These are phyloP conservation scores for Nymphicus hollandicus DNA, from an alignment of 2,113 vertebrate species.

Conservation along the genomic window DNA sequence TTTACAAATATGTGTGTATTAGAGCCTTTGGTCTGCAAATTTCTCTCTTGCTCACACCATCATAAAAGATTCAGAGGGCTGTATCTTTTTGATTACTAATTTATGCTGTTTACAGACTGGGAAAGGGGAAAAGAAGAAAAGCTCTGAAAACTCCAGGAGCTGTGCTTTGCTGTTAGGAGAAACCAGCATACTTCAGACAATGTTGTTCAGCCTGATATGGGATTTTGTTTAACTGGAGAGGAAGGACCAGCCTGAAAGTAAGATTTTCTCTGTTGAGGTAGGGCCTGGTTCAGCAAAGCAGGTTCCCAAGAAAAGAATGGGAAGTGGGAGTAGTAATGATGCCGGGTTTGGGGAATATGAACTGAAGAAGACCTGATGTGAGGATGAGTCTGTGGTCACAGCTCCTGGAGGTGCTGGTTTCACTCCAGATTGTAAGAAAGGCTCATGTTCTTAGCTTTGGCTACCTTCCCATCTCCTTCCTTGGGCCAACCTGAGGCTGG, in stretches of 20 bases:
- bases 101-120: constrained; percentile 43
- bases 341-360: not conserved
- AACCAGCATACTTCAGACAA: not conserved
- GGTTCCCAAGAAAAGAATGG: not conserved
- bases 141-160: constrained; percentile 8
- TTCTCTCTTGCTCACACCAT: constrained; percentile 32
- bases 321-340: rapidly evolving
- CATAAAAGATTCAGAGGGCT: constrained; percentile 57
- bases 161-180: not conserved
- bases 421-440: not conserved
- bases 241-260: not conserved
- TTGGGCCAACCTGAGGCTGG: not conserved
- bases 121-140: not conserved
- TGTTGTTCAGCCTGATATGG: not conserved
- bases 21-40: constrained; percentile 2
- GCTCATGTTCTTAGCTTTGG: rapidly evolving
- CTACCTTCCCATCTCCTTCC: rapidly evolving
- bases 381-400: not conserved
- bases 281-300: not conserved
- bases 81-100: constrained; percentile 63
- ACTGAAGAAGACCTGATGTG: rapidly evolving
- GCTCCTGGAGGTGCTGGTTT: not conserved
- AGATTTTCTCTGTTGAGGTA: not conserved
- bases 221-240: not conserved
- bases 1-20: constrained; percentile 57